Base-by-base conservation (phyloP, 2,888 invertebrate species). In the Polydrusus pterygomalis region DNA sequence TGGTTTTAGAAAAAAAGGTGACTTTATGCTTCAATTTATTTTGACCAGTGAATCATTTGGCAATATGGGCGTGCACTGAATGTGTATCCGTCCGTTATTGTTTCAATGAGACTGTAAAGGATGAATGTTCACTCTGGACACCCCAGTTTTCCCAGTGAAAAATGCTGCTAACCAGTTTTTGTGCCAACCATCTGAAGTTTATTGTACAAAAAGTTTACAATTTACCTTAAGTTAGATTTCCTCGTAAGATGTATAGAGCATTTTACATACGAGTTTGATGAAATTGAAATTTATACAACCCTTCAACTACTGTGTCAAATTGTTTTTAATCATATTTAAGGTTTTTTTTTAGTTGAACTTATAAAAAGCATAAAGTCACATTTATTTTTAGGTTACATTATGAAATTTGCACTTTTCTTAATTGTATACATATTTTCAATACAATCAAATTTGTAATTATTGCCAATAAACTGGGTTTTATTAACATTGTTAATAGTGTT, bases 391-490 rank as follows among this genome's bases (percentile, higher is more conserved):
- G 3, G 13, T 20, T 40, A 20, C 15, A 54, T 47, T 63, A 11
- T 15, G 11, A 45, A 40, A 18, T 20, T 47, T 54, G 54, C 51
- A 68, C 68, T 18, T 67, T 30, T 25, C 1, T 25, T 38, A 68
- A 18, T 45, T 38, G 54, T 54, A 38, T 51, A 49, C 65, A 67
- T 51, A 30, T 51, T 56, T 68, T 47, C 68, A 68, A 68, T 54
- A 68, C 68, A 54, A 68, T 68, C 68, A 68, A 54, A 40, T 68
- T 68, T 68, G 68, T 68, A 68, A 68, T 51, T 49, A 51, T 68
- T 51, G 51, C 51, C 34, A 68, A 68, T 68, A 68, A 68, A 68
- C 68, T 68, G 68, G 68, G 68, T 68, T 68, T 68, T 68, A 68
- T 54, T 68, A 68, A 68, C 68, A 54, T 54, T 40, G 54, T 68